Base-by-base conservation (phyloP, 2,797 vertebrate genomes). In the Galagoides demidoff region DNA sequence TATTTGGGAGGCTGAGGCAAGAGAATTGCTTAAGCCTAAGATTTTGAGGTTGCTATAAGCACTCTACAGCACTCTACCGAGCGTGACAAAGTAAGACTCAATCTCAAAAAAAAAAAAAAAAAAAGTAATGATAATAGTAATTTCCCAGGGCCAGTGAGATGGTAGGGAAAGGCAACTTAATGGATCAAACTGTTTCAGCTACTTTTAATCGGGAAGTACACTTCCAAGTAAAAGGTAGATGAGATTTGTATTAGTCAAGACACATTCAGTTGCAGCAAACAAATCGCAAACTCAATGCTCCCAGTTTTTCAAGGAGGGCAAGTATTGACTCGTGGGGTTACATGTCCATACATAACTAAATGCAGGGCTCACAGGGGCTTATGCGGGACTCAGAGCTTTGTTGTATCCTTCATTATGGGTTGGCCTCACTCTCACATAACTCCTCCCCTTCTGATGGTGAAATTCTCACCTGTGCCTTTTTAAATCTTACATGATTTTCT, bases 181-280 rank as follows among this genome's bases (percentile, higher is more conserved):
- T 64, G 70, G 31, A 17, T 45, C 55, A 34, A 66, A 85, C 14
- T 63, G 29, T 37, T 70, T 84, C 66, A 77, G 73, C 63, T 23
- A 45, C 71, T 85, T 85, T 73, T 61, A 79, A 77, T 87, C 91
- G 91, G 71, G 22, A 93, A 73, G 11, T 55, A 20, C 93, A 73
- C 14, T 61, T 85, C n/a, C 39, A 79, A 49, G 7, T 49, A 31
- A 90, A 96, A 68, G 59, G 43, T 52, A 57, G 59, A 74, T 85
- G 45, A 78, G n/a, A 76, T 85, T 84, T 81, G 31, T 52, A n/a
- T 70, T 45, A 39, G 37, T 79, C 79, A 59, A 87, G 22, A 95
- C 16, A 82, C 20, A 77, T 61, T 45, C 22, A 70, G 6, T 70
- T 83, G n/a, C 74, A 63, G 29, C 20, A 84, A 74, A 49, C 68